These are phyloP conservation scores for Phallusia fumigata DNA, from an alignment of 23 tunicate species.

Conservation along the genomic window DNA sequence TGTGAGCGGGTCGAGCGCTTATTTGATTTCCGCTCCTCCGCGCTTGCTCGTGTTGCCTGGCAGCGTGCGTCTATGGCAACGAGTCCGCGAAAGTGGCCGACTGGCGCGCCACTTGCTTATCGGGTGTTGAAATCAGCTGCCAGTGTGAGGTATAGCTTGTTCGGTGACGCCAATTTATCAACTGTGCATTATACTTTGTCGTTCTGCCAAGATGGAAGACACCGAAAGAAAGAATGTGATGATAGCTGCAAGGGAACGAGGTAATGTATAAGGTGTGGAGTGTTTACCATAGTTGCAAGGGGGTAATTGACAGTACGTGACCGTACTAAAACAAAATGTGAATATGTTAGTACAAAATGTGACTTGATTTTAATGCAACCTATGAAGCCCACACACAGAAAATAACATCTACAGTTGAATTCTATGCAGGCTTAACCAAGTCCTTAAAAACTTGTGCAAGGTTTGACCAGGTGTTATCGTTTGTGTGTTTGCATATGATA, in stretches of 20 bases:
- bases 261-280: constrained; percentile 23
- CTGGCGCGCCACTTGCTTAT: constrained; percentile 6
- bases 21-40: constrained; percentile 3
- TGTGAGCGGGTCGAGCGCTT: neutral
- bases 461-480: neutral
- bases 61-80: constrained; percentile 30
- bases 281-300: neutral
- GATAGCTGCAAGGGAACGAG: constrained; percentile 95
- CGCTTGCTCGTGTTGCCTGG: constrained; percentile 16
- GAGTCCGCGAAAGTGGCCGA: neutral
- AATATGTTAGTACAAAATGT: too few relatives aligned
- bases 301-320: too few relatives aligned
- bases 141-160: neutral
- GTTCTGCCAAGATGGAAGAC: constrained; percentile 38
- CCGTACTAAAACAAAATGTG: too few relatives aligned
- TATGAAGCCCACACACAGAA: too few relatives aligned
- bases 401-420: too few relatives aligned
- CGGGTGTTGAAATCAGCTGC: neutral
- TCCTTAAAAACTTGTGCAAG: too few relatives aligned
- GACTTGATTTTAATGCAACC: too few relatives aligned
- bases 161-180: constrained; percentile 8
- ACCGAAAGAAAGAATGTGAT: constrained; percentile 68
- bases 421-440: too few relatives aligned
- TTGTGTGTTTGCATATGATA: neutral
- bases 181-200: neutral